Base-by-base conservation (phyloP, 2,797 vertebrate genomes). In the Neosilurus hyrtlii region DNA sequence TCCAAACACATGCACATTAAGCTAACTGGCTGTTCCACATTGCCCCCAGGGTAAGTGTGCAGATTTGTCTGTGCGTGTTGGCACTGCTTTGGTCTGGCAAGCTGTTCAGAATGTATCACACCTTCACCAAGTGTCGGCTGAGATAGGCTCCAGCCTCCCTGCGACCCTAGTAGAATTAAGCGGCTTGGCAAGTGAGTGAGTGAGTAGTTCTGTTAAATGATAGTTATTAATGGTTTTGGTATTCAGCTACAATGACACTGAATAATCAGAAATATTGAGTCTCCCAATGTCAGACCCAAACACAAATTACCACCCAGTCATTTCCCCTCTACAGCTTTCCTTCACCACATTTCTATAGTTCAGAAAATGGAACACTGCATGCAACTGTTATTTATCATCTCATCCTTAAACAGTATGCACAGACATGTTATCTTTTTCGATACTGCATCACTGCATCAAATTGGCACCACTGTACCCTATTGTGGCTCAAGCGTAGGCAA, bases 201-300 rank as follows among this genome's bases (percentile, higher is more conserved):
- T 15, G 15, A 11, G 54, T 56, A 56, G 9, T 56, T 43, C 37
- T 43, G 6, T 43, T 43, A 43, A 43, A 43, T 43, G 52, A 54
- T 24, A 11, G 1, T 72, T 37, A 72, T 30, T 20, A 51, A 72
- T 30, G 8, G 5, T 24, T 30, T 26, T 18, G 49, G 10, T 30
- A 16, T 26, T 72, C 37, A 52, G 62, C 49, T 49, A 61, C 24
- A 49, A 16, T 4, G 20, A 10, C 20, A 56, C 18, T 54, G 20
- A 83, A 83, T 18, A 37, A 52, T 78, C 57, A 72, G 65, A 59
- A 57, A 77, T 54, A 2, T 24, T 30, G 24, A 73, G n/a, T 0
- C 82, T n/a, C 24, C 20, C 22, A 79, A 12, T 11, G 30, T 51
- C 7, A 62, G 16, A 12, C 71, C 68, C 72, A 83, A 79, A 79